Evolutionary conservation across 2,888 invertebrate species (phyloP), one percentile per base, ranked within the genome.

Genomic region (Eupithecia vulgata): DNA sequence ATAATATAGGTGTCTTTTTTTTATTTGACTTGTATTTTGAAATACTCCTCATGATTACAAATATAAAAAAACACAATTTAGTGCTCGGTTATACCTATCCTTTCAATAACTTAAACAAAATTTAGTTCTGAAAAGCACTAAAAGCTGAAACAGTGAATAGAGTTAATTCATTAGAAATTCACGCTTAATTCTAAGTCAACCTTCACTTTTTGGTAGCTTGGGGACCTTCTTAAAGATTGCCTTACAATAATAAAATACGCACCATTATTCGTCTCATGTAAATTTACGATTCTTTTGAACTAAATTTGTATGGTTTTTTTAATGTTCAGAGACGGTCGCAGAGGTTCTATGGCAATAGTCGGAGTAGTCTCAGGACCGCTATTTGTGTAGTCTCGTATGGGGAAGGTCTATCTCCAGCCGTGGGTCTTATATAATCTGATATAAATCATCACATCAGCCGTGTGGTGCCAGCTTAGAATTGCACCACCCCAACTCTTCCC

Each of bases 231-330:
- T 64, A n/a, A 10, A 65, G 13, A 68, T 66, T 68, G 68, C 37
- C 37, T 59, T 13, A 62, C 61, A 69, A 48, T 67, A 61, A 45
- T 67, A 37, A 68, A 67, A 71, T 61, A 13, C 45, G 42, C 42
- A 66, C 45, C 67, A 67, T 35, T 67, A 61, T 65, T 42, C 37
- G 42, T 40, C 12, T 66, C 42, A 70, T 52, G 57, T 40, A 40
- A 57, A 71, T 66, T 64, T 71, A 66, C 30, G 66, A 52, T 57
- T 65, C 65, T 42, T 57, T 15, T 34, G 52, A 71, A 59, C n/a
- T 68, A 61, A 68, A 68, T 61, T 68, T 61, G 61, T 61, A 34
- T 67, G 67, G 57, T 52, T 67, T 57, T 57, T n/a, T 57, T 57
- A 25, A 59, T 57, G 30, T 37, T 70, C 25, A 12, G 35, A 40